Base-by-base conservation (phyloP, 2,113 vertebrate species). In the Seriola aureovittata region DNA sequence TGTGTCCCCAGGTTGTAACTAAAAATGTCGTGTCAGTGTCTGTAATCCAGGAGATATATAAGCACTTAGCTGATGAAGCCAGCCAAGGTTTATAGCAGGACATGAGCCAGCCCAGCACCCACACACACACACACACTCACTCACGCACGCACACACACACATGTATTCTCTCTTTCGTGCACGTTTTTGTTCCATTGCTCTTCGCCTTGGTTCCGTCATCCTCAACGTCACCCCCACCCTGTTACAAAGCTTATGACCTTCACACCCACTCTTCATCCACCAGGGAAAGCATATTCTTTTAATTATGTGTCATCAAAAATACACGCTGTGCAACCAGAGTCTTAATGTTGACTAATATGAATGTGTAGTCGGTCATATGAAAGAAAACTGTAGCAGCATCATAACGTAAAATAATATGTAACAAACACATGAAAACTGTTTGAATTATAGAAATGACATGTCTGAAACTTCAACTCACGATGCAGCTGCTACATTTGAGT, bases 61-160 rank as follows among this genome's bases (percentile, higher is more conserved):
- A 74, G 87, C 90, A 93, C 91, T 94, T 89, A 93, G 92, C 90
- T 92, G 80, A 93, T 94, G 88, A 93, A 82, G 25, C 29, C 64
- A 13, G 10, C 50, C 42, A 34, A 60, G 65, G 42, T 85, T 87
- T 82, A 78, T 82, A 54, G 65, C 52, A 60, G 46, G 55, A 14
- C 38, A 29, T 29, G 46, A 52, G 32, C 62, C 73, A 69, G 60
- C 11, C 12, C 4, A 19, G 0, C 21, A 4, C 54, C 3, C 55
- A n/a, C n/a, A 29, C 21, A 19, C n/a, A 38, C 48, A 23, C 17
- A 10, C 58, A 19, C 38, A 54, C 58, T 29, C 52, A 48, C 71
- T 25, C 60, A 48, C 50, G 58, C 46, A 25, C 55, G 29, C 46
- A 65, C 8, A 60, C 23, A 60, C 23, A 32, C 59, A 34, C 0